Evolutionary conservation across 2,797 vertebrate species (phyloP).

Genomic region (Anguilla pacifica): DNA sequence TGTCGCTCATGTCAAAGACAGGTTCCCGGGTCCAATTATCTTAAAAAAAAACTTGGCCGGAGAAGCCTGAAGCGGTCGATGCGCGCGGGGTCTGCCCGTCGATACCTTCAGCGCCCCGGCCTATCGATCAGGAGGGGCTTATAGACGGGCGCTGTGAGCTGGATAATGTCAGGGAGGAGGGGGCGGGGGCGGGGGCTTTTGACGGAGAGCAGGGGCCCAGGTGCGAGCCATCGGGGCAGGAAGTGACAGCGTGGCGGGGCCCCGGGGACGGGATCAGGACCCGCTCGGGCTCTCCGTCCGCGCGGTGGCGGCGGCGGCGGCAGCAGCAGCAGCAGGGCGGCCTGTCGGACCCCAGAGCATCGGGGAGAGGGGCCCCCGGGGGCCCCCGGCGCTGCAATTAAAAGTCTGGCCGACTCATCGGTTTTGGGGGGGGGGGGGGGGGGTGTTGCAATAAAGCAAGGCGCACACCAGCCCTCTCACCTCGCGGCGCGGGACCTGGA

Average conservation of each 20-base stretch:
- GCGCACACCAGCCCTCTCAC: slow-evolving; percentile 67
- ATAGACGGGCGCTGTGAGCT: slow-evolving; percentile 83
- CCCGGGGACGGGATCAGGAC: slow-evolving; percentile 73
- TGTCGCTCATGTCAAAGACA: slow-evolving; percentile 15
- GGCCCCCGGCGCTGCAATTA: slow-evolving; percentile 62
- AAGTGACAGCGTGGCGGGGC: slow-evolving; percentile 80
- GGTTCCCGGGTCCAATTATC: slow-evolving; percentile 83
- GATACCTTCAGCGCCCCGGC: slow-evolving; percentile 81
- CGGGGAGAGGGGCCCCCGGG: slow-evolving; percentile 45
- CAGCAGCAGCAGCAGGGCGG: slow-evolving; percentile 65
- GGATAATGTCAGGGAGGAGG: slow-evolving; percentile 86
- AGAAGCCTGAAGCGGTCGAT: slow-evolving; percentile 89
- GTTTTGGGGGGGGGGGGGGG: slow-evolving; percentile 31
- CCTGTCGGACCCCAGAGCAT: slow-evolving; percentile 37
- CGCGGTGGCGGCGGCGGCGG: slow-evolving; percentile 23
- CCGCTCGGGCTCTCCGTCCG: slow-evolving; percentile 72
- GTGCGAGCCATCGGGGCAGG: slow-evolving; percentile 87
- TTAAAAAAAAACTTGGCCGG: slow-evolving; percentile 79
- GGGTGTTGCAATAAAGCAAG: slow-evolving; percentile 61
- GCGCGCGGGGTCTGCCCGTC: slow-evolving; percentile 78
- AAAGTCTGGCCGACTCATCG: slow-evolving; percentile 70
- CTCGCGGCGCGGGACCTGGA: slow-evolving; percentile 58
- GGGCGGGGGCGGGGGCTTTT: slow-evolving; percentile 40
- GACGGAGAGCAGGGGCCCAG: slow-evolving; percentile 81
- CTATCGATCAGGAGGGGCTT: slow-evolving; percentile 86